A percentile compares a stretch with the other conserved stretches of the same genome.
These are phyloP conservation scores for Mythimna ferrago DNA, from an alignment of 2,888 invertebrate genomes.

Conservation along the genomic window DNA sequence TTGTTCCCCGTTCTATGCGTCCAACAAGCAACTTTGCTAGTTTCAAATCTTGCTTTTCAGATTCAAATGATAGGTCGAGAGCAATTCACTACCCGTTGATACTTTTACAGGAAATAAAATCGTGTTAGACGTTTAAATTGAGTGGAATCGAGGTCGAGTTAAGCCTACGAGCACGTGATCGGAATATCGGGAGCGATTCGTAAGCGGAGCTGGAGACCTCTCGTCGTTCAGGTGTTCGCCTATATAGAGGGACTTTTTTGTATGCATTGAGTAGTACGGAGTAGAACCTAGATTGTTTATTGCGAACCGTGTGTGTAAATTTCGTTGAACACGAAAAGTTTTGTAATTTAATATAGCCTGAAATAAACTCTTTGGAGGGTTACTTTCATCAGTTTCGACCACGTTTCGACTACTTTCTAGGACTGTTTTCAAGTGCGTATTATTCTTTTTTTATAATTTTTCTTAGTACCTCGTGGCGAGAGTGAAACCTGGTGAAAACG, in stretches of 20 bases:
- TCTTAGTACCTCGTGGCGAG: constrained; percentile 1
- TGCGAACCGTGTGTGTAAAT: constrained; percentile 67
- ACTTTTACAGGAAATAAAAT: constrained; percentile 73
- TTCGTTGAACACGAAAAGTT: constrained; percentile 54
- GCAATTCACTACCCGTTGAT: constrained; percentile 61
- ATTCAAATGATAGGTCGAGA: constrained; percentile 47
- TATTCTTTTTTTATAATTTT: constrained; percentile 4
- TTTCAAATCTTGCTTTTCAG: constrained; percentile 17
- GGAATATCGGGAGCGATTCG: constrained; percentile 68
- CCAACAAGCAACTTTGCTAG: constrained; percentile 11
- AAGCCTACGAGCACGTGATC: constrained; percentile 70
- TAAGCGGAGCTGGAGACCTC: constrained; percentile 53
- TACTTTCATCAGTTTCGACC: constrained; percentile 6
- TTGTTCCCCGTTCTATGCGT: constrained; percentile 34
- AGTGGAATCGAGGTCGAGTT: constrained; percentile 77
- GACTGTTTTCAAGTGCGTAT: constrained; percentile 1
- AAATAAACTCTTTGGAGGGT: constrained; percentile 12
- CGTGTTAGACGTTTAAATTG: constrained; percentile 75
- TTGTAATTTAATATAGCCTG: constrained; percentile 41
- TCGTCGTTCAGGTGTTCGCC: constrained; percentile 69
- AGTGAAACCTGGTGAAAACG: constrained; percentile 24
- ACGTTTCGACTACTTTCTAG: constrained; percentile 6
- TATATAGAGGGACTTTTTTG: constrained; percentile 66
- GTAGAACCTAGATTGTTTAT: constrained; percentile 61
- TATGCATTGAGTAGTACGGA: constrained; percentile 68